phyloP scores from a whole-genome alignment of 1,140 invertebrate species.

The Chymomyza costata region DNA sequence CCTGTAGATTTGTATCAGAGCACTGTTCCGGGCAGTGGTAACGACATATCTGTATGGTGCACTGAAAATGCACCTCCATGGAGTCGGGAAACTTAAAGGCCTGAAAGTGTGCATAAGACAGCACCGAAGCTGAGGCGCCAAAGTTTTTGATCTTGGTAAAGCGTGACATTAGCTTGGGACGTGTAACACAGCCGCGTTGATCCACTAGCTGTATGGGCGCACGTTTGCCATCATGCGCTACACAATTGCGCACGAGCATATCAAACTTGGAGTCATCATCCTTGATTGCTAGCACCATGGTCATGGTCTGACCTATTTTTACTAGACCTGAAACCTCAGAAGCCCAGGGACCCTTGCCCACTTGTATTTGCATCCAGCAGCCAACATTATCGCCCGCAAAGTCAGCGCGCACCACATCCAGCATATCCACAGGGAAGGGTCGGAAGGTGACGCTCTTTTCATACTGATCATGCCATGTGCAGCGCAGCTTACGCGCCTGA shows the following conservation, averaged over 20 bases:
- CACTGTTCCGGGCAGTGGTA: slow-evolving; percentile 95
- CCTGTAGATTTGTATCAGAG: slow-evolving; percentile 78
- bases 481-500: slow-evolving; percentile 92
- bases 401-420: slow-evolving; percentile 93
- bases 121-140: slow-evolving; percentile 91
- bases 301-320: slow-evolving; percentile 97
- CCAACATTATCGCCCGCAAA: slow-evolving; percentile 97
- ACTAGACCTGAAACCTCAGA: slow-evolving; percentile 95
- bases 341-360: slow-evolving; percentile 96
- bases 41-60: slow-evolving; percentile 95
- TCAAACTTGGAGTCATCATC: slow-evolving; percentile 97
- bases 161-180: slow-evolving; percentile 93
- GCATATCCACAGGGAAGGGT: slow-evolving; percentile 96
- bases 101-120: slow-evolving; percentile 95
- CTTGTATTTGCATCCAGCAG: slow-evolving; percentile 96
- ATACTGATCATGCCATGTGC: slow-evolving; percentile 97
- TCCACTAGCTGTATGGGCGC: slow-evolving; percentile 96
- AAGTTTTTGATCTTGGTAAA: slow-evolving; percentile 98
- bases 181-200: slow-evolving; percentile 92
- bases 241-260: slow-evolving; percentile 95
- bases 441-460: slow-evolving; percentile 96
- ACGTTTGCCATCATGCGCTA: slow-evolving; percentile 94
- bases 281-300: slow-evolving; percentile 96
- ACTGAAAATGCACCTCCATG: slow-evolving; percentile 97
- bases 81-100: slow-evolving; percentile 97